Conservation (phyloP, 2,113 vertebrate genomes). For the Probosciger aterrimus region DNA sequence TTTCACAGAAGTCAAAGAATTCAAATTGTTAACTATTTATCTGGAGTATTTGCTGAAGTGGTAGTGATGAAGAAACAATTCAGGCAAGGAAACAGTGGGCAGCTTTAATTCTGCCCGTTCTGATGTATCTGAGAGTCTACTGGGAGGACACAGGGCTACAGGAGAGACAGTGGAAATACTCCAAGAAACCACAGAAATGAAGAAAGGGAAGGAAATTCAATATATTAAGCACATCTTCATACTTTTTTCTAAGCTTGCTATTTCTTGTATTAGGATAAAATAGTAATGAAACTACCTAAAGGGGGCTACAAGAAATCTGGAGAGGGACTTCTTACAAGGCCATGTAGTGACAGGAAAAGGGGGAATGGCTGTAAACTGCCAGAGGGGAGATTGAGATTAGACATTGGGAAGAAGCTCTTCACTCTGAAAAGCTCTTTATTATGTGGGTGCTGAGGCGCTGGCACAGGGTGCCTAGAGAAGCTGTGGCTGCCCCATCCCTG, state of each 20-base stretch:
- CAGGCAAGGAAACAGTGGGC: background rate
- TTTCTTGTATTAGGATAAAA: background rate
- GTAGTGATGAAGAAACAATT: background rate
- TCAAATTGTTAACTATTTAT: background rate
- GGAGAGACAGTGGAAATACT: background rate
- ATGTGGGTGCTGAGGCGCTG: no score
- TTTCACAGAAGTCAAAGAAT: background rate
- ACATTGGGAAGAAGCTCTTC: no score
- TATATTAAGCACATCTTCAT: background rate
- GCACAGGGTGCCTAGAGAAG: no score
- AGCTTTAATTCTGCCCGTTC: background rate
- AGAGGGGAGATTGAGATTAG: no score
- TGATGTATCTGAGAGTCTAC: background rate
- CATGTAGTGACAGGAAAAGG: no score
- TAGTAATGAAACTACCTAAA: background rate
- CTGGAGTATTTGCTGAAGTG: background rate
- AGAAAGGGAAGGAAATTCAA: background rate
- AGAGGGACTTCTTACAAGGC: no score
- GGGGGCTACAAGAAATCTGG: no score
- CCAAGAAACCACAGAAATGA: background rate
- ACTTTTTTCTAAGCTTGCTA: background rate
- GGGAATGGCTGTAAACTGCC: no score
- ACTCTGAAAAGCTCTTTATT: no score
- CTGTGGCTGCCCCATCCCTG: no score
- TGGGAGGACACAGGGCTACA: background rate